Conservation (phyloP, 2,797 vertebrate genomes). For the Cynodonichthys magdalenae region DNA sequence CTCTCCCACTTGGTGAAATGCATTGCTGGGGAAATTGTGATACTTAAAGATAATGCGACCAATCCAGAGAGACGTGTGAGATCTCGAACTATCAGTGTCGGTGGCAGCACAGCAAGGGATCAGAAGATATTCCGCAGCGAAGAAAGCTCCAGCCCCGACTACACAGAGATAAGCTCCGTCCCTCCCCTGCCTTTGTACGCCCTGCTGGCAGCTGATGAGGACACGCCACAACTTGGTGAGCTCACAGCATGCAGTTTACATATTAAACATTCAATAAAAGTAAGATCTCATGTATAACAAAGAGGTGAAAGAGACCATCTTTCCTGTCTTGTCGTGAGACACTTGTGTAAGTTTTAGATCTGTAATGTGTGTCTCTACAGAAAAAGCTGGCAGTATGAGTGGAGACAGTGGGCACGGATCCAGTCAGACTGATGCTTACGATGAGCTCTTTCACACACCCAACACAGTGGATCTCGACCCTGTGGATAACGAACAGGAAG, state of each 20-base stretch:
- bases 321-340: constrained; percentile 25
- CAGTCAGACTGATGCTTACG: constrained; percentile 84
- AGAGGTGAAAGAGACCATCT: background rate
- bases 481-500: constrained; percentile 84
- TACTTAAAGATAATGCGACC: constrained; percentile 82
- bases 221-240: constrained; percentile 80
- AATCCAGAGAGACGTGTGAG: constrained; percentile 87
- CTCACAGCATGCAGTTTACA: constrained; percentile 43
- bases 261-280: background rate
- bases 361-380: constrained; percentile 52
- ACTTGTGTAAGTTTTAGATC: constrained; percentile 21
- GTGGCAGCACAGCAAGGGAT: constrained; percentile 92
- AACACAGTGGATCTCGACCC: constrained; percentile 69
- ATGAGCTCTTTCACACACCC: constrained; percentile 90
- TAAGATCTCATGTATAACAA: background rate
- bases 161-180: constrained; percentile 95
- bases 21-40: constrained; percentile 95
- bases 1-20: constrained; percentile 96
- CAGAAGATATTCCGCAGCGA: constrained; percentile 88
- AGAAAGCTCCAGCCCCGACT: constrained; percentile 85
- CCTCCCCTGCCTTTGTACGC: constrained; percentile 95
- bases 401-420: constrained; percentile 82
- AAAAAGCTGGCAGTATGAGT: constrained; percentile 80
- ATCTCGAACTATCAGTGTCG: constrained; percentile 93
- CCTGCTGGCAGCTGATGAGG: constrained; percentile 92